phyloP scores from a whole-genome alignment of 2,113 vertebrate species.

The Lepus europaeus region DNA sequence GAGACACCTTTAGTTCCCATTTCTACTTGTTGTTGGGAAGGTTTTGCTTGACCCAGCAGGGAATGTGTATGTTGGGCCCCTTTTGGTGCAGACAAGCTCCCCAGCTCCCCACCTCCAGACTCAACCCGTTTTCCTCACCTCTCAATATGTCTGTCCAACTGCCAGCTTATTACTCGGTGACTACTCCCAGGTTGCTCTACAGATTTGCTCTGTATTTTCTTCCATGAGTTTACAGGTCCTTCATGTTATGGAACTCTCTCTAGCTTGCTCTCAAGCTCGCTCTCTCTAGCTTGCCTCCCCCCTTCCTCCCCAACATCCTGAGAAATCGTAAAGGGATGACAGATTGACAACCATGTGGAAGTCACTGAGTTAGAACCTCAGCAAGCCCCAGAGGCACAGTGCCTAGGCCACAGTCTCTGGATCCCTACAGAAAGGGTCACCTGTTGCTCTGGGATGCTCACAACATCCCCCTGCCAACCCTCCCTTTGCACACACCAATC shows the following conservation, averaged over 20 bases:
- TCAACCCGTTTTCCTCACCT: neutral
- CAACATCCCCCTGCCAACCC: neutral
- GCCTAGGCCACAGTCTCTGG: neutral
- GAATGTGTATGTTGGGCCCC: neutral
- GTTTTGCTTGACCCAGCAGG: constrained; percentile 25
- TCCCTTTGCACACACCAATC: neutral
- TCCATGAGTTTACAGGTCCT: neutral
- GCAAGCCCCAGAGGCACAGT: neutral
- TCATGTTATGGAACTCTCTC: neutral
- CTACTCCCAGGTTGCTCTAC: neutral
- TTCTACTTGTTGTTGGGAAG: constrained; percentile 39
- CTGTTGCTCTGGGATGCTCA: neutral
- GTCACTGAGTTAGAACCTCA: neutral
- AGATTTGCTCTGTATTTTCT: neutral
- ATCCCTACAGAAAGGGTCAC: constrained; percentile 15
- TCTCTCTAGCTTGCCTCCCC: neutral
- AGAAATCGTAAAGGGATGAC: neutral
- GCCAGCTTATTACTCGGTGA: neutral
- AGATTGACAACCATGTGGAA: neutral
- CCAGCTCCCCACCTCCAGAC: neutral
- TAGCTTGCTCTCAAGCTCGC: neutral
- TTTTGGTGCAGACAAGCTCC: neutral
- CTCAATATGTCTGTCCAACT: neutral
- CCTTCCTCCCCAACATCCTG: neutral
- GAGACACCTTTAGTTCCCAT: constrained; percentile 35